Evolutionary conservation across 2,797 vertebrate genomes (phyloP).

Genomic region (Brachyrhaphis roseni): DNA sequence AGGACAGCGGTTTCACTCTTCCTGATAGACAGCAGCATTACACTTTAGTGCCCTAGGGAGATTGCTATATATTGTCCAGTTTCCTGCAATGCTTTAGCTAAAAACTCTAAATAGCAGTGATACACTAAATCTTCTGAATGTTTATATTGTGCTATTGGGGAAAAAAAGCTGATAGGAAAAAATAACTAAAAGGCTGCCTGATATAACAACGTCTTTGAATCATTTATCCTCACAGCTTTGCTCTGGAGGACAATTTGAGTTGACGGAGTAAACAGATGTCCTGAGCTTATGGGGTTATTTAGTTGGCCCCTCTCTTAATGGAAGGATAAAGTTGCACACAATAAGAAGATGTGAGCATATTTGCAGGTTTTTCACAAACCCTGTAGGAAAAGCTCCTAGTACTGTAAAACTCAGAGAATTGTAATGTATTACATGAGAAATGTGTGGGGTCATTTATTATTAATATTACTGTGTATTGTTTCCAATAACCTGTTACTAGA

Average conservation of each 20-base stretch:
- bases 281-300: background rate
- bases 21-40: background rate
- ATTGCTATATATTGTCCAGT: background rate
- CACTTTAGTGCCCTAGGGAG: background rate
- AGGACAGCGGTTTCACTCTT: background rate
- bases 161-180: background rate
- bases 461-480: background rate
- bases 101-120: background rate
- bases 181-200: background rate
- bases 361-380: background rate
- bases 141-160: background rate
- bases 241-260: background rate
- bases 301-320: background rate
- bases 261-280: background rate
- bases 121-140: background rate
- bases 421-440: background rate
- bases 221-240: background rate
- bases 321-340: background rate
- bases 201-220: background rate
- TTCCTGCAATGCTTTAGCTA: background rate
- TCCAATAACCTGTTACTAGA: background rate
- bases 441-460: background rate
- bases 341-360: background rate
- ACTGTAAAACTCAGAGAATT: background rate
- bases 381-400: background rate